Percentiles rank a stretch among this genome's conserved stretches.
phyloP scores from a whole-genome alignment of 2,888 invertebrate genomes.

The Troglohyphantes excavatus region DNA sequence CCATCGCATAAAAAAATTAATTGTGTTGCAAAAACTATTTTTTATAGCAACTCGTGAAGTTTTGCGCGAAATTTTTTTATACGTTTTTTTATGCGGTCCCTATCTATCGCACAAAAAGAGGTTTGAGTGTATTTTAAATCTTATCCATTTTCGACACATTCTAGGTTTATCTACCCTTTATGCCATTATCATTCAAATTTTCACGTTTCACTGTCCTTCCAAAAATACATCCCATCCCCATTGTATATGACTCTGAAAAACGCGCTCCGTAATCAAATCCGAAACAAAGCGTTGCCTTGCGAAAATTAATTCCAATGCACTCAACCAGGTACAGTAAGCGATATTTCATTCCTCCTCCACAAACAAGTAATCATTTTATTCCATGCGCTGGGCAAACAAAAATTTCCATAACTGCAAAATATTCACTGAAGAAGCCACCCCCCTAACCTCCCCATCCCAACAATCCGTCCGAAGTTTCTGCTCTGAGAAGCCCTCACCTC shows the following conservation, averaged over 20 bases:
- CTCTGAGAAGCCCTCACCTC: not conserved
- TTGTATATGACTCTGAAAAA: not conserved
- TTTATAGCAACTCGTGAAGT: no score
- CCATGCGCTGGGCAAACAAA: constrained; percentile 14
- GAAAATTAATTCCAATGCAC: constrained; percentile 8
- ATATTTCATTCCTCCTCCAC: not conserved
- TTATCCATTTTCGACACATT: no score
- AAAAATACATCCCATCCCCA: not conserved
- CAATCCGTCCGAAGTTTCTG: not conserved
- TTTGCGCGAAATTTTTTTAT: no score
- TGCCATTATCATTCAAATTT: no score
- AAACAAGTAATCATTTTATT: constrained; percentile 24
- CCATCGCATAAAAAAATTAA: no score
- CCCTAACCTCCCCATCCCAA: not conserved
- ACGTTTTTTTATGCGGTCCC: no score
- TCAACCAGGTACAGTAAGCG: not conserved
- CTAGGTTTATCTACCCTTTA: no score
- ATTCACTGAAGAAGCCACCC: not conserved
- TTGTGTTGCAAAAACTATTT: no score
- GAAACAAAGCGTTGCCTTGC: not conserved
- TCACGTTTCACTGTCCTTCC: no score
- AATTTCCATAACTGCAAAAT: constrained; percentile 25
- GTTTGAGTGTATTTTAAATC: no score
- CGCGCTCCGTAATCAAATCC: not conserved
- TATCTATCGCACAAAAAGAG: no score